Evolutionary conservation across 2,888 invertebrate genomes (phyloP), one percentile per base, ranked within the genome.

Genomic region (Temnothorax unifasciatus): DNA sequence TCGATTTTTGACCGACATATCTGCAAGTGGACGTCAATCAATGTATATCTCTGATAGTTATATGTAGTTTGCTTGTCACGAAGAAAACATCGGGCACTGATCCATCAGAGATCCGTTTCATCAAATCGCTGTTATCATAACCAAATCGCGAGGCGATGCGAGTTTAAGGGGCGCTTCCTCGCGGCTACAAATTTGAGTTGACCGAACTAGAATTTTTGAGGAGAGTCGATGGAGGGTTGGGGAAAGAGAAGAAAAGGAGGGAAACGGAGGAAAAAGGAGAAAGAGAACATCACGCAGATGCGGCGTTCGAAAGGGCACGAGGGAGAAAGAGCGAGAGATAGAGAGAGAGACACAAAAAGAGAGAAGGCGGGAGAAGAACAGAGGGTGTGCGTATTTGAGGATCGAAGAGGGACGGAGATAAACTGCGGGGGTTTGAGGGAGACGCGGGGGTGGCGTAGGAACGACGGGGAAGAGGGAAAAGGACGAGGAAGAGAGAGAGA

Each of bases 201-300:
- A 88, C 89, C 91, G 90, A 88, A 87, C 89, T 88, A 59, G 90
- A 93, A 93, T 92, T 93, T 93, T 93, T 93, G 92, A 93, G 92
- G 13, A 84, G 13, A 84, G n/a, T n/a, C 21, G 54, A 44, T n/a
- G 50, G 4, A 47, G 29, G 25, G 47, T 11, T 34, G 25, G 11
- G 29, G 50, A 52, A 21, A 63, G 57, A 54, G 54, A 77, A 44
- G 25, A 21, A 29, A 54, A 74, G 18, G 3, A 64, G n/a, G 15
- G 57, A 73, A 41, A 50, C 50, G 21, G 59, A 25, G 25, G 0
- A 41, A 44, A 47, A 18, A 41, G 66, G 59, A 73, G 66, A 52
- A 34, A 6, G 47, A 29, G 29, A 66, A 64, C 18, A 18, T n/a
- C 13, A 41, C 18, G 68, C 52, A 61, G 59, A 41, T 74, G 52